These are phyloP conservation scores for Callyntrura sp. DNA, from an alignment of 2,888 invertebrate genomes.

Conservation along the genomic window DNA sequence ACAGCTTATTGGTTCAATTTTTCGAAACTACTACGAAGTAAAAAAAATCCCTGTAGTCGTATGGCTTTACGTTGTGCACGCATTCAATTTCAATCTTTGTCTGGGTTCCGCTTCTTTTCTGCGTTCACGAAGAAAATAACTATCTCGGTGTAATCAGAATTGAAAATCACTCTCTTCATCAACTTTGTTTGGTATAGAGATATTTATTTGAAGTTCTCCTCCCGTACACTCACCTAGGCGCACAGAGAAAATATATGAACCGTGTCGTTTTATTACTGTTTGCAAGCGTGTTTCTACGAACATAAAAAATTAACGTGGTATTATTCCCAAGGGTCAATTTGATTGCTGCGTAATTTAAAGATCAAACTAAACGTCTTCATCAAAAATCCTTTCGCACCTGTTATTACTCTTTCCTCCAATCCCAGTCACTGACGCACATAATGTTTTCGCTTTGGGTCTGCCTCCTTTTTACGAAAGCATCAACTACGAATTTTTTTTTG, in stretches of 20 bases:
- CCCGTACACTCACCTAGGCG: background rate
- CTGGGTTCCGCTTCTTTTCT: background rate
- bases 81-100: background rate
- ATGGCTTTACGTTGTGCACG: slow-evolving; percentile 3
- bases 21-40: background rate
- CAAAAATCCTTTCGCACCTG: slow-evolving; percentile 43
- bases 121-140: background rate
- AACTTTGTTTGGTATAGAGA: too few relatives aligned
- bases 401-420: slow-evolving; percentile 43
- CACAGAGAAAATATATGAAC: background rate
- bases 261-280: slow-evolving; percentile 46
- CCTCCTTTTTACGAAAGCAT: background rate
- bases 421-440: slow-evolving; percentile 49
- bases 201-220: background rate
- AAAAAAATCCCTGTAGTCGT: background rate
- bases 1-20: background rate
- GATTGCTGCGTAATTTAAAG: slow-evolving; percentile 63
- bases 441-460: slow-evolving; percentile 12
- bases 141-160: background rate
- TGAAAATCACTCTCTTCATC: background rate
- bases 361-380: slow-evolving; percentile 68
- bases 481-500: background rate
- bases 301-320: slow-evolving; percentile 50
- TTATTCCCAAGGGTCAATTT: slow-evolving; percentile 67
- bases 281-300: slow-evolving; percentile 54